A percentile compares a stretch with the other conserved stretches of the same genome.
phyloP scores from a whole-genome alignment of 2,113 vertebrate species.

The Seriola dumerili region DNA sequence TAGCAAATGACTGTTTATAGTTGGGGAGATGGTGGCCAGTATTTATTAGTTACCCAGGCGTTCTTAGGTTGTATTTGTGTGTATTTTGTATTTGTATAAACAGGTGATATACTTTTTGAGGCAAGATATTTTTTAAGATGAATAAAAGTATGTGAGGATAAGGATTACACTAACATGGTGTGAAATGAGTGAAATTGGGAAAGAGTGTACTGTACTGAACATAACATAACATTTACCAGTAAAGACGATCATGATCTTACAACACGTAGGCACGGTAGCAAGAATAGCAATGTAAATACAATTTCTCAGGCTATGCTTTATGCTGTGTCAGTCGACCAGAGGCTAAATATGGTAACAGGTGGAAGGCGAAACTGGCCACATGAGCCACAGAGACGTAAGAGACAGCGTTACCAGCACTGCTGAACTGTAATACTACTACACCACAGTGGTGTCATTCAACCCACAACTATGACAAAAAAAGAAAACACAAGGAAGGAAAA shows the following conservation, averaged over 20 bases:
- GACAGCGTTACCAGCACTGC: not conserved
- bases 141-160: slow-evolving; percentile 10
- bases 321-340: slow-evolving; percentile 8
- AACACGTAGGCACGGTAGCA: not conserved
- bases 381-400: not conserved
- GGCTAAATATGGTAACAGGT: slow-evolving; percentile 20
- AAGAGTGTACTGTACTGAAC: not conserved
- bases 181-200: not conserved
- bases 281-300: not conserved
- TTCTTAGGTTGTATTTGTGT: not conserved
- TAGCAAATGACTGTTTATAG: slow-evolving; percentile 62
- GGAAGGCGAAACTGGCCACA: not conserved
- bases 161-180: not conserved
- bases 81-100: not conserved
- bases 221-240: not conserved
- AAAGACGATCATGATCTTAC: slow-evolving; percentile 1
- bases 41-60: not conserved
- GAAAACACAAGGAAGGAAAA: not conserved
- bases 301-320: slow-evolving; percentile 7
- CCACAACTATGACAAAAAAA: not conserved
- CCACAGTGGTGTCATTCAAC: slow-evolving; percentile 10
- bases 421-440: not conserved
- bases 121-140: not conserved
- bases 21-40: not conserved
- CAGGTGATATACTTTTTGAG: not conserved